Percentiles rank a stretch among this genome's conserved stretches.
phyloP scores from a whole-genome alignment of 2,888 invertebrate genomes.

The Podabrus alpinus region DNA sequence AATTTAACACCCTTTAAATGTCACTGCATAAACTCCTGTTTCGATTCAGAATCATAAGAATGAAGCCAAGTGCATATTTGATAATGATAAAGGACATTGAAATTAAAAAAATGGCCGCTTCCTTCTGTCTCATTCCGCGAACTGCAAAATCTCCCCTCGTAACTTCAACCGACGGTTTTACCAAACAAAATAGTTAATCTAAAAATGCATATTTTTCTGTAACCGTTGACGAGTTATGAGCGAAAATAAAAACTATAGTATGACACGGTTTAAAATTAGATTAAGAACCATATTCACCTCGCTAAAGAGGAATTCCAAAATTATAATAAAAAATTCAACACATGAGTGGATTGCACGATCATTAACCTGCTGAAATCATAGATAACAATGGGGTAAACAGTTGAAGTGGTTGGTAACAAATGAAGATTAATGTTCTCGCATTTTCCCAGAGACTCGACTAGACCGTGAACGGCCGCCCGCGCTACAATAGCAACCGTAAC shows the following conservation, averaged over 20 bases:
- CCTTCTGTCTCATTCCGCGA: too few relatives aligned
- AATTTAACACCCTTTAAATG: too few relatives aligned
- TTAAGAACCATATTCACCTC: not conserved
- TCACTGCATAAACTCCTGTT: too few relatives aligned
- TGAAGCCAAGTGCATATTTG: too few relatives aligned
- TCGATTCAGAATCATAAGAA: too few relatives aligned
- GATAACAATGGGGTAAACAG: slow-evolving; percentile 50
- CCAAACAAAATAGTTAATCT: too few relatives aligned
- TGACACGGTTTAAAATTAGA: not conserved
- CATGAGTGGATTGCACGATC: slow-evolving; percentile 10
- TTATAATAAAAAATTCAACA: slow-evolving; percentile 9
- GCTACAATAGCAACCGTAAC: slow-evolving; percentile 31
- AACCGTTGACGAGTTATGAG: too few relatives aligned
- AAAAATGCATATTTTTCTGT: too few relatives aligned
- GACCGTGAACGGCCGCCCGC: slow-evolving; percentile 30
- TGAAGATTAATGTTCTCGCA: slow-evolving; percentile 54
- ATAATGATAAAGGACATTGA: too few relatives aligned
- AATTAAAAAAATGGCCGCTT: too few relatives aligned
- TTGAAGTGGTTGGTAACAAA: slow-evolving; percentile 56
- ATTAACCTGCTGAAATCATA: slow-evolving; percentile 44
- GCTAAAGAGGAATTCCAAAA: not conserved
- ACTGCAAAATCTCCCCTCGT: too few relatives aligned
- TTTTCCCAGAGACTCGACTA: slow-evolving; percentile 46
- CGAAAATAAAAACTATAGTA: not conserved
- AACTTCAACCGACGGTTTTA: too few relatives aligned